Evolutionary conservation across 1,140 invertebrate species (phyloP), one percentile per base, ranked within the genome.

Genomic region (Cydia amplana): DNA sequence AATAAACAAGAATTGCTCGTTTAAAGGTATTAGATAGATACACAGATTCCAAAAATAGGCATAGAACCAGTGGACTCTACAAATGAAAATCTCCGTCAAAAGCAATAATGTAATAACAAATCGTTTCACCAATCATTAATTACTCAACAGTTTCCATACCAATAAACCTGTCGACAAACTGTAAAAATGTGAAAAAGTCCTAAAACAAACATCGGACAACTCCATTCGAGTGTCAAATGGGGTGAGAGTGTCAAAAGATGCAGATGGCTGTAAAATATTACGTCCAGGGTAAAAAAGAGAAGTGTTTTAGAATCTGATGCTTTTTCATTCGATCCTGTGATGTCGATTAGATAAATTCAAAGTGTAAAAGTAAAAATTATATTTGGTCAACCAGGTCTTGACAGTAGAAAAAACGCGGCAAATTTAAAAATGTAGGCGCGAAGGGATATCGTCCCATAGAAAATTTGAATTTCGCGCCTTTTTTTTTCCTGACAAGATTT

Each of bases 201-300:
- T 77, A 83, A 83, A 87, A 83, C 77, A 85, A 72, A 82, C 79
- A 87, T 89, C 89, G 81, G 88, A 83, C 82, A 78, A 85, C 81
- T 84, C 77, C 83, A 84, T 80, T 83, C 83, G 83, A 83, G 83
- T 91, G 87, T 87, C 79, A 77, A 83, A 89, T 85, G 77, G 80
- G 77, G 65, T 2, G 73, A 75, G 83, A 81, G 83, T 83, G 85
- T 87, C 79, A 86, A 90, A 87, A 91, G 83, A 92, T 87, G 86
- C 85, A 92, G 86, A 92, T 91, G 84, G 85, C 81, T 83, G 86
- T 83, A 82, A 76, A 77, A 77, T 10, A 60, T 60, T 18, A 12
- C 10, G 12, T 60, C n/a, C 9, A 60, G 20, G 55, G 9, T 23
- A 60, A 60, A 60, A 60, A 20, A 1, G 9, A 36, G 0, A 1